Base-by-base conservation (phyloP, 1,140 invertebrate species). In the Harpegnathos saltator region DNA sequence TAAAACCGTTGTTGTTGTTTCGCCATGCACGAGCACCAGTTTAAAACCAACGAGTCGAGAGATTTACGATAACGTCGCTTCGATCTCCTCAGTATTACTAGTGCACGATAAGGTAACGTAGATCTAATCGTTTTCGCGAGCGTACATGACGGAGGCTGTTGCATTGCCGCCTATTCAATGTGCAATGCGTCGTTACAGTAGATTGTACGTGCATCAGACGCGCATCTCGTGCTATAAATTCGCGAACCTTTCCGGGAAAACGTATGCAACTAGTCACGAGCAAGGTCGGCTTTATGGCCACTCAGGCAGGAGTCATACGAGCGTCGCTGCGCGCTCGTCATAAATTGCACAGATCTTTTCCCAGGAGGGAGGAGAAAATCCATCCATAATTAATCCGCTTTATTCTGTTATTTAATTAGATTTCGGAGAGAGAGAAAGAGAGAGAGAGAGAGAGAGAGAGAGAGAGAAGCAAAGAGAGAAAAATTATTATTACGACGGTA, bases 31-130 rank as follows among this genome's bases (percentile, higher is more conserved):
- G 75, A 71, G 75, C 63, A 80, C 65, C 52, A 80, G 52, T 80
- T 63, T 52, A 33, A n/a, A n/a, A 62, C 61, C 19, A 77, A 66
- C 24, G 33, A 58, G 17, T 48, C 65, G 19, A 56, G 65, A 80
- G 74, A 78, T 78, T 78, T 78, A 66, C 14, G 75, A 71, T 80
- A 71, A 69, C 33, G 75, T 66, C 65, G 63, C 75, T 69, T 80
- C 65, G 65, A 71, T 80, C 52, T 26, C 38, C 52, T 52, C 65
- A 71, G 52, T 58, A 59, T 59, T 71, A 26, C 26, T 59, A 80
- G 14, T 26, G 14, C 52, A 59, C 65, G 54, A 59, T 80, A 80
- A 69, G 38, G 15, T 69, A 78, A 80, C 0, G 52, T 71, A 71
- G 33, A 56, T 80, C 61, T 59, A 69, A 80, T 69, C 75, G 33